Percentiles rank a stretch among this genome's conserved stretches.
phyloP scores from a whole-genome alignment of 2,888 invertebrate genomes.

The Lithophane leautieri region DNA sequence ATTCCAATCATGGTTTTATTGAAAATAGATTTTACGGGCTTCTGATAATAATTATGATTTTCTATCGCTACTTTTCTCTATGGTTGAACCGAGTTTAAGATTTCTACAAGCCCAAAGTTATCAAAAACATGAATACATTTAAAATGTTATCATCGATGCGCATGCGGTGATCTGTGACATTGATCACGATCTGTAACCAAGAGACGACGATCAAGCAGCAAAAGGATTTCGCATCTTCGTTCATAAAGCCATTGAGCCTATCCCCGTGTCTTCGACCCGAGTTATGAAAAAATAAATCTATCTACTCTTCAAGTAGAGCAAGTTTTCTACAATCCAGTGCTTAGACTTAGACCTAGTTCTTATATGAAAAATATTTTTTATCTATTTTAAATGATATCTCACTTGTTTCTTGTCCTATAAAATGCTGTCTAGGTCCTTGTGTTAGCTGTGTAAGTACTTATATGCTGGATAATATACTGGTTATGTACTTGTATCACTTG shows the following conservation, averaged over 20 bases:
- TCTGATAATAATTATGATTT: not conserved
- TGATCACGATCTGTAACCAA: not conserved
- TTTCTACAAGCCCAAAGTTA: not conserved
- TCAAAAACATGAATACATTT: not conserved
- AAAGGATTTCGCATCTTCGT: slow-evolving; percentile 15
- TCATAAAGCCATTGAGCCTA: not conserved
- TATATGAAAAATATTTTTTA: slow-evolving; percentile 54
- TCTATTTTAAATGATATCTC: slow-evolving; percentile 64
- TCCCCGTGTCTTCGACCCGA: not conserved
- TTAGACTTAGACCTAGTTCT: slow-evolving; percentile 53
- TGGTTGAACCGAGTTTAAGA: not conserved
- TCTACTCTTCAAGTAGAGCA: slow-evolving; percentile 34
- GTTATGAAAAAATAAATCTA: slow-evolving; percentile 19
- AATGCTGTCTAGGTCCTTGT: slow-evolving; percentile 42
- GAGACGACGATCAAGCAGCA: not conserved
- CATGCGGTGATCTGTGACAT: slow-evolving; percentile 5
- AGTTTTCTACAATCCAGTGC: slow-evolving; percentile 60
- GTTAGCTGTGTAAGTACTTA: slow-evolving; percentile 38
- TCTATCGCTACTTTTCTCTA: not conserved
- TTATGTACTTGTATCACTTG: not conserved
- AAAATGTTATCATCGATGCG: not conserved
- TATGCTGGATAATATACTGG: slow-evolving; percentile 27
- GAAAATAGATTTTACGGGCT: not conserved
- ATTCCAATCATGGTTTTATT: not conserved
- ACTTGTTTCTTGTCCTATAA: slow-evolving; percentile 52